phyloP scores from a whole-genome alignment of 2,113 vertebrate genomes.

The Thomomys bottae region DNA sequence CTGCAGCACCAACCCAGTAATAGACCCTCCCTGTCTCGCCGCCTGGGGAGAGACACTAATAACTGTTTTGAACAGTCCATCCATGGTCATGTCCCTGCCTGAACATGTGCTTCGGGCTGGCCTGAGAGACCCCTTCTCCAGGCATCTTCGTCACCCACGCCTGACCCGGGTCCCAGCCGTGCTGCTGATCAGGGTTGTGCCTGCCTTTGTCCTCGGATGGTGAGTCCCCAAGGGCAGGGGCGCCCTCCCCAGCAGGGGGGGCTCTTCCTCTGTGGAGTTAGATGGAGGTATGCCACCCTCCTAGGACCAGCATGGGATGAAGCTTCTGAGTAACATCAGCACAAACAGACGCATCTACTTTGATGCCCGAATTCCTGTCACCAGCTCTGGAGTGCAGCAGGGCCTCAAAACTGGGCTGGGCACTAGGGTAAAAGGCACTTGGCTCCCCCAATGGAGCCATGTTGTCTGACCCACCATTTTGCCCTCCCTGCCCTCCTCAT shows the following conservation, averaged over 20 bases:
- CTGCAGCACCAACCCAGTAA: slow-evolving; percentile 37
- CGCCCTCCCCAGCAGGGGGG: background rate
- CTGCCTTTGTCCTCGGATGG: background rate
- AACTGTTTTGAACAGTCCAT: slow-evolving; percentile 50
- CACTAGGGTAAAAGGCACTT: background rate
- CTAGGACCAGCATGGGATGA: too few species aligned
- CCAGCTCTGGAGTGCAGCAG: background rate
- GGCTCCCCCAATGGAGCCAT: too few species aligned
- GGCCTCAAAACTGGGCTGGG: too few species aligned
- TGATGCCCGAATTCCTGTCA: background rate
- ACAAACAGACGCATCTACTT: background rate
- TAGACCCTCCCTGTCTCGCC: slow-evolving; percentile 40
- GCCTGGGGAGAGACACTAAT: background rate
- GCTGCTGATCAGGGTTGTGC: background rate
- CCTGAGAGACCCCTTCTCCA: background rate
- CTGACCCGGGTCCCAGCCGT: background rate
- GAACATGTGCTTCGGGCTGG: background rate
- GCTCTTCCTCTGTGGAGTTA: background rate
- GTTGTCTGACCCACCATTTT: too few species aligned
- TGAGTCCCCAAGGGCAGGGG: background rate
- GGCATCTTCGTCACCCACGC: background rate
- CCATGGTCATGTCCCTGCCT: slow-evolving; percentile 5
- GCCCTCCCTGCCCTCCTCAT: background rate
- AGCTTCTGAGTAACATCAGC: too few species aligned
- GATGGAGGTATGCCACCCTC: too few species aligned